Percentiles rank a stretch among this genome's conserved stretches.
Evolutionary conservation across 2,888 invertebrate genomes (phyloP).

Genomic region (Mantis religiosa): DNA sequence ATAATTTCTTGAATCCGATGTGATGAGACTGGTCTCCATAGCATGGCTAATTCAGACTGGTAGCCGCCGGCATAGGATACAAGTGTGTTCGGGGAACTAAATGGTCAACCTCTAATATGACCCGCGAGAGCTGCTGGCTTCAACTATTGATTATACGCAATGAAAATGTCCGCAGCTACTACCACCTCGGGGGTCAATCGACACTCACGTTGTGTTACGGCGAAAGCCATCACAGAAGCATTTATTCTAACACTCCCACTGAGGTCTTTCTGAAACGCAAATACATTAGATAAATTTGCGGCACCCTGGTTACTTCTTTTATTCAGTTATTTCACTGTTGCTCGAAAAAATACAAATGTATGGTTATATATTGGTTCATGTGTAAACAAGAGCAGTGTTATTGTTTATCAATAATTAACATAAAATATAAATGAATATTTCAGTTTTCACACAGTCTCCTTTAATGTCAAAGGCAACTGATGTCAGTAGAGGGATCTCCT

Average conservation of each 20-base stretch:
- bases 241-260: background rate
- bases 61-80: background rate
- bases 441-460: too few species aligned
- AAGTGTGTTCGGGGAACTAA: background rate
- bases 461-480: too few species aligned
- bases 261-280: background rate
- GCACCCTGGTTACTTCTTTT: too few species aligned
- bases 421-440: too few species aligned
- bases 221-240: background rate
- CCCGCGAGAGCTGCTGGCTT: slow-evolving; percentile 1
- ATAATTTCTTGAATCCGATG: background rate
- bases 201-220: background rate
- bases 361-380: too few species aligned
- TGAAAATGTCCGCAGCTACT: slow-evolving; percentile 13
- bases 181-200: background rate
- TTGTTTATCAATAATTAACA: too few species aligned
- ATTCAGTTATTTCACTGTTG: too few species aligned
- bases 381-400: too few species aligned
- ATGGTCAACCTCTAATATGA: background rate
- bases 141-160: slow-evolving; percentile 9
- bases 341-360: too few species aligned
- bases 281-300: background rate
- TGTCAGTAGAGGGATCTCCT: too few species aligned
- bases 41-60: background rate
- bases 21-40: background rate